A percentile compares a stretch with the other conserved stretches of the same genome.
These are phyloP conservation scores for Theodoxus fluviatilis DNA, from an alignment of 2,888 invertebrate genomes.

Conservation along the genomic window DNA sequence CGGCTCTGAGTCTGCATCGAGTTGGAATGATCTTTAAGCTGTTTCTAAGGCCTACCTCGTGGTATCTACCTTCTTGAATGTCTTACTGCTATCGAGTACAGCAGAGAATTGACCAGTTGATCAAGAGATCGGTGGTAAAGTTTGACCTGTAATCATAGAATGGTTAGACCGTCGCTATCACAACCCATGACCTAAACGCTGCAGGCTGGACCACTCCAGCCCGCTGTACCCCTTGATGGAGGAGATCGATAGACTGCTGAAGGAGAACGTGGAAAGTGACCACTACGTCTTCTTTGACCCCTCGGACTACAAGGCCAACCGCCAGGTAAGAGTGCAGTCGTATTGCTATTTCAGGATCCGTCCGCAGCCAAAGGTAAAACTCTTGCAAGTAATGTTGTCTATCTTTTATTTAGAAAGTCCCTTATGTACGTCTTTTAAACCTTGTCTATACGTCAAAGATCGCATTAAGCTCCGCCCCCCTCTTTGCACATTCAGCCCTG, in stretches of 20 bases:
- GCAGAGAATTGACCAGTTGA: no score
- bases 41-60: no score
- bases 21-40: no score
- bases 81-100: no score
- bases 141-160: no score
- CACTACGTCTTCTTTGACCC: conserved; percentile 51
- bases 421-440: no score
- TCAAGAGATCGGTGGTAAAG: no score
- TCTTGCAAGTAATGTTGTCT: background rate
- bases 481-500: background rate
- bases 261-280: conserved; percentile 27
- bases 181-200: no score
- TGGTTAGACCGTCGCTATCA: no score
- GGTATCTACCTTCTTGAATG: no score
- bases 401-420: background rate
- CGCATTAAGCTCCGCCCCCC: background rate
- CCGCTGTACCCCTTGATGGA: conserved; percentile 31
- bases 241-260: background rate
- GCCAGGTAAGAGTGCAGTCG: conserved; percentile 40
- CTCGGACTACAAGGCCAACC: conserved; percentile 51
- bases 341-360: background rate
- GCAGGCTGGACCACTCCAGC: conserved; percentile 30
- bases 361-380: background rate
- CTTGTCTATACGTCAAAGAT: no score
- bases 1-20: no score